Base-by-base conservation (phyloP, 2,113 vertebrate species). In the Vulpes lagopus region DNA sequence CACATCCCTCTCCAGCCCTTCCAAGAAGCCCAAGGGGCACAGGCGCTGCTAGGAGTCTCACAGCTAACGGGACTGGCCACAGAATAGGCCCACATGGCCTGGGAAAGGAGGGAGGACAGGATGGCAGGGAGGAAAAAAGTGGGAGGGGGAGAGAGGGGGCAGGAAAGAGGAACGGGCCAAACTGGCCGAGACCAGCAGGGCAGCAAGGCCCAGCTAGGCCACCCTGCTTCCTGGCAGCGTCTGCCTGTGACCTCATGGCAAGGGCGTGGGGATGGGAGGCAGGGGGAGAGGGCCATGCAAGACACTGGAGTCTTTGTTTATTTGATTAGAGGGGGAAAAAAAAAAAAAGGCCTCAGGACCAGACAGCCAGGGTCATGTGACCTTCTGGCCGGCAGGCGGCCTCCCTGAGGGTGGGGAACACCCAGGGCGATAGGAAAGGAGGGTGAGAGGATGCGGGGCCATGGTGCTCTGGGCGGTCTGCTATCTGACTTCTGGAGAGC, bases 251-350 rank as follows among this genome's bases (percentile, higher is more conserved):
- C 98, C 97, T 98, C 98, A 98, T 96, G 97, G 89, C 96, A 97
- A 88, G 92, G 93, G 93, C 16, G 96, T 97, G 96, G 97, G 94
- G 97, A 97, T 35, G 20, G 76, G 80, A 95, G 73, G 90, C 92
- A 95, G 84, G 85, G 95, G 96, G 83, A 97, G 90, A 88, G 92
- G 92, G 95, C 73, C 92, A 95, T 60, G 81, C 80, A 92, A 96
- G 95, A 98, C 98, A 98, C 96, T 98, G 96, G 97, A 96, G 96
- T 94, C 97, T 98, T 98, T 98, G 98, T 98, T 98, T 98, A 97
- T 98, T 98, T 98, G 97, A 98, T 98, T 97, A 97, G 93, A 93
- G 85, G 80, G 65, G 69, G 20, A 62, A 55, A 86, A 92, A 89
- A 94, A n/a, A 35, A 89, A 97, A 96, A 93, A 94, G 4, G 97